phyloP scores from a whole-genome alignment of 2,113 vertebrate genomes.

The Solenodon paradoxus region DNA sequence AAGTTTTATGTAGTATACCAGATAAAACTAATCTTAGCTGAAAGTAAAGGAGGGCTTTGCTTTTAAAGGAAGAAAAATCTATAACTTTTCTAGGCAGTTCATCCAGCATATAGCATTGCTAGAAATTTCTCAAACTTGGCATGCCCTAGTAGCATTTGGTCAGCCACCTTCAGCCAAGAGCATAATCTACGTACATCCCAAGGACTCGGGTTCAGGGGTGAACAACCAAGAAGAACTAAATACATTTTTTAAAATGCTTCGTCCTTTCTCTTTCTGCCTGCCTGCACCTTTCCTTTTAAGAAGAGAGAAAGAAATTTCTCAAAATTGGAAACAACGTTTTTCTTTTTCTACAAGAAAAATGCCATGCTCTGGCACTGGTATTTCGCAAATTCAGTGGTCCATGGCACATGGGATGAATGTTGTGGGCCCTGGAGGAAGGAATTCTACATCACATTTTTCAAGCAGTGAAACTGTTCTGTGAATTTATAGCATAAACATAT shows the following conservation, averaged over 20 bases:
- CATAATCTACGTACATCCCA: no score
- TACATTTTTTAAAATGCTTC: no score
- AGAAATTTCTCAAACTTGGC: not conserved
- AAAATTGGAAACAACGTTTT: not conserved
- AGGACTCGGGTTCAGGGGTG: no score
- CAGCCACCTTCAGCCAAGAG: no score
- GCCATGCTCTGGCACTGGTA: not conserved
- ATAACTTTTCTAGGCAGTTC: not conserved
- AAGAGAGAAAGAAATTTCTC: not conserved
- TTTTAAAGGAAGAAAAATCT: not conserved
- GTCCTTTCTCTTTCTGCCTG: no score
- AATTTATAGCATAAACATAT: not conserved
- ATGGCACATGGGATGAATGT: not conserved
- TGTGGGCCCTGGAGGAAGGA: not conserved
- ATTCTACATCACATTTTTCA: not conserved
- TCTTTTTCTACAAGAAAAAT: not conserved
- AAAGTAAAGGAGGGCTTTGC: not conserved
- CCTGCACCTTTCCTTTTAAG: no score
- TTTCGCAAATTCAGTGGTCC: constrained; percentile 13
- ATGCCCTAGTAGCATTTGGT: no score
- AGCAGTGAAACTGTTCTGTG: not conserved
- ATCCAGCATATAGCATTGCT: not conserved
- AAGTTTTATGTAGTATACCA: not conserved
- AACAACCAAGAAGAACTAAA: no score
- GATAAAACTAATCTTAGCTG: not conserved